These are phyloP conservation scores for human DNA, from an alignment of 2,113 vertebrate genomes.

Conservation along the genomic window GRCh38 chr13:97393001-97393500, in stretches of 20 bases:
- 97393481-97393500: slow-evolving; percentile 82
- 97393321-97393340: slow-evolving; percentile 86
- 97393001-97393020: slow-evolving; percentile 84
- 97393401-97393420: slow-evolving; percentile 82
- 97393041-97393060: slow-evolving; percentile 84
- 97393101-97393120: slow-evolving; percentile 85
- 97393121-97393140: slow-evolving; percentile 86
- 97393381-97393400: slow-evolving; percentile 81
- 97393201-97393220: slow-evolving; percentile 87
- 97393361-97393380: slow-evolving; percentile 86
- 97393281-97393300: slow-evolving; percentile 84
- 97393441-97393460: slow-evolving; percentile 86
- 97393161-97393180: slow-evolving; percentile 85
- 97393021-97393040: slow-evolving; percentile 86
- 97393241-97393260: slow-evolving; percentile 85
- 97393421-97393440: slow-evolving; percentile 84
- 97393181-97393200: slow-evolving; percentile 86
- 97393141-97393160: slow-evolving; percentile 84
- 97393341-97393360: slow-evolving; percentile 87
- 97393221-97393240: slow-evolving; percentile 88
- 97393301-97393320: slow-evolving; percentile 84
- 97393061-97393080: slow-evolving; percentile 77
- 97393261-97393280: slow-evolving; percentile 75
- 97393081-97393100: slow-evolving; percentile 83
- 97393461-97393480: slow-evolving; percentile 82